These are phyloP conservation scores for Laterallus jamaicensis DNA, from an alignment of 2,113 vertebrate species.

Conservation along the genomic window DNA sequence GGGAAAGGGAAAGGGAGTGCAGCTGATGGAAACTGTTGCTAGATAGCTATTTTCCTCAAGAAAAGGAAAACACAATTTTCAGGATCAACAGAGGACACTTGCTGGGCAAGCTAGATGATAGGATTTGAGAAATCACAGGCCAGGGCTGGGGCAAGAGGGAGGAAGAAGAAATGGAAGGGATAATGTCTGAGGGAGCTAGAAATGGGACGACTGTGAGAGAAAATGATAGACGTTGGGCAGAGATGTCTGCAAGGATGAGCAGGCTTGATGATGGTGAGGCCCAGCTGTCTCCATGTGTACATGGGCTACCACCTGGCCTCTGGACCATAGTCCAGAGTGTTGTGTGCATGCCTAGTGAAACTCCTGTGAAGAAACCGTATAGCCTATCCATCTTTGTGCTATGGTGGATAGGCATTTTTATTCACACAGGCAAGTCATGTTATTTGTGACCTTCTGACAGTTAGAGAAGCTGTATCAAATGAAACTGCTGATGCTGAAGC, in stretches of 20 bases:
- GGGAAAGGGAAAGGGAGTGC: neutral
- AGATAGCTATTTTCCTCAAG: neutral
- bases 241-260: neutral
- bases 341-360: neutral
- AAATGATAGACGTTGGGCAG: neutral
- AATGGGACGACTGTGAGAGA: neutral
- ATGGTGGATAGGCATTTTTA: neutral
- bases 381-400: neutral
- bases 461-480: neutral
- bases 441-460: slow-evolving; percentile 14
- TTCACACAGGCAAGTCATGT: neutral
- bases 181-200: neutral
- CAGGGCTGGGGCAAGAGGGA: neutral
- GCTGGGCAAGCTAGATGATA: neutral
- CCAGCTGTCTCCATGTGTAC: neutral
- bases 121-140: neutral
- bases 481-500: slow-evolving; percentile 3
- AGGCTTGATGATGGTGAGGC: neutral
- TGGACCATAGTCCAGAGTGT: neutral
- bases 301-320: neutral
- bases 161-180: neutral
- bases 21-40: neutral
- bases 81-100: neutral
- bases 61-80: neutral
- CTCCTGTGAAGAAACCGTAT: neutral